These are phyloP conservation scores for Aplochiton taeniatus DNA, from an alignment of 2,797 vertebrate genomes.

Conservation along the genomic window DNA sequence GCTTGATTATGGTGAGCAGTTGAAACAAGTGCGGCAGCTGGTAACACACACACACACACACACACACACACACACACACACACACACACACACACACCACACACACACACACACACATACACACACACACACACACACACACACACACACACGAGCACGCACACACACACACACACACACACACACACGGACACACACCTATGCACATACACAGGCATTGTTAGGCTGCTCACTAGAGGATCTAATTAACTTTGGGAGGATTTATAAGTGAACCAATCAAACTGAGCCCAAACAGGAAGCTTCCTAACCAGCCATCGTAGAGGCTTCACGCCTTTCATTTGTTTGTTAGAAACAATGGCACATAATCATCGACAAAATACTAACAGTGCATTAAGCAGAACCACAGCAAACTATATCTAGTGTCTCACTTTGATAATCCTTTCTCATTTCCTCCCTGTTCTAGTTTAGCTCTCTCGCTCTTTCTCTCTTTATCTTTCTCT, in stretches of 20 bases:
- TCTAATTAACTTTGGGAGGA: too few species aligned
- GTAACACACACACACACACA: constrained; percentile 23
- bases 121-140: not conserved
- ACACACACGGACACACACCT: not conserved
- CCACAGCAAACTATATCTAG: too few species aligned
- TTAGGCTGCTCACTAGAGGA: not conserved
- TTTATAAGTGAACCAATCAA: too few species aligned
- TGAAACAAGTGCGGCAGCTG: constrained; percentile 50
- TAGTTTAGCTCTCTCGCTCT: not conserved
- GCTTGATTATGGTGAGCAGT: constrained; percentile 47
- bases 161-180: constrained; percentile 8
- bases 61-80: constrained; percentile 18
- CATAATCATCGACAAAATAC: too few species aligned
- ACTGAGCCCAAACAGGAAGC: too few species aligned
- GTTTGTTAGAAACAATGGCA: too few species aligned
- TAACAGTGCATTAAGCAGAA: too few species aligned
- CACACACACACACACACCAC: constrained; percentile 61
- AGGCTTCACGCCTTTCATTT: too few species aligned
- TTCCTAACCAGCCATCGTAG: too few species aligned
- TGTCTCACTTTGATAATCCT: not conserved
- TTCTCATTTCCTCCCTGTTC: constrained; percentile 9
- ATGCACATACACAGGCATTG: constrained; percentile 20
- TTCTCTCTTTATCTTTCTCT: not conserved
- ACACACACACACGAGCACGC: not conserved
- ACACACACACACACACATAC: constrained; percentile 3